A percentile compares a stretch with the other conserved stretches of the same genome.
Evolutionary conservation across 2,113 vertebrate species (phyloP).

Genomic region (Alligator mississippiensis): DNA sequence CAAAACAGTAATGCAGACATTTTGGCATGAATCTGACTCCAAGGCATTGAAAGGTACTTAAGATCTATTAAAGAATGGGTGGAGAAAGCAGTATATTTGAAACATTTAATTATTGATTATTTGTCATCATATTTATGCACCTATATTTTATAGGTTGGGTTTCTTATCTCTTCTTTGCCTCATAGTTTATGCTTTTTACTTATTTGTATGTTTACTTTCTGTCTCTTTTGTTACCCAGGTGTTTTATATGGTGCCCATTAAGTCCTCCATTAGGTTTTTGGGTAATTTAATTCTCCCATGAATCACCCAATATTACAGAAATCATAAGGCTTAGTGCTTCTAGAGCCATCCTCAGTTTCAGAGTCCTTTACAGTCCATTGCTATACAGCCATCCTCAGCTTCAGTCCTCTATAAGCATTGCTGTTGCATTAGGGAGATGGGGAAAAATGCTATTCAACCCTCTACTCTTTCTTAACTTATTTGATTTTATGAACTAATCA

Average conservation of each 20-base stretch:
- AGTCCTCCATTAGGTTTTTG: background rate
- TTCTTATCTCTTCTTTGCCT: background rate
- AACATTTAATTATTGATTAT: slow-evolving; percentile 33
- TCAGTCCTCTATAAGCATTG: background rate
- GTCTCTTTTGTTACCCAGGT: slow-evolving; percentile 19
- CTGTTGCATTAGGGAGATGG: background rate
- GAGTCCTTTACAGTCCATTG: background rate
- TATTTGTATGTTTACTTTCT: background rate
- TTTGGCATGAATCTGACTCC: slow-evolving; percentile 68
- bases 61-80: slow-evolving; percentile 26
- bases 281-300: background rate
- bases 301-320: background rate
- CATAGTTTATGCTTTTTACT: background rate
- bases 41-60: slow-evolving; percentile 50
- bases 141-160: background rate
- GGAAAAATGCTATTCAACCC: background rate
- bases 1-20: slow-evolving; percentile 68
- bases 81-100: background rate
- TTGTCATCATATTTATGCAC: slow-evolving; percentile 32
- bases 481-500: background rate
- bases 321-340: background rate
- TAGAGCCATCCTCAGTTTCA: background rate
- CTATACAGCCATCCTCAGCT: background rate
- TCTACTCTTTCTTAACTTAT: background rate
- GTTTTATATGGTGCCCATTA: background rate